Evolutionary conservation across 2,113 vertebrate species (phyloP), one percentile per base, ranked within the genome.

Genomic region (Rhinolophus sinicus): DNA sequence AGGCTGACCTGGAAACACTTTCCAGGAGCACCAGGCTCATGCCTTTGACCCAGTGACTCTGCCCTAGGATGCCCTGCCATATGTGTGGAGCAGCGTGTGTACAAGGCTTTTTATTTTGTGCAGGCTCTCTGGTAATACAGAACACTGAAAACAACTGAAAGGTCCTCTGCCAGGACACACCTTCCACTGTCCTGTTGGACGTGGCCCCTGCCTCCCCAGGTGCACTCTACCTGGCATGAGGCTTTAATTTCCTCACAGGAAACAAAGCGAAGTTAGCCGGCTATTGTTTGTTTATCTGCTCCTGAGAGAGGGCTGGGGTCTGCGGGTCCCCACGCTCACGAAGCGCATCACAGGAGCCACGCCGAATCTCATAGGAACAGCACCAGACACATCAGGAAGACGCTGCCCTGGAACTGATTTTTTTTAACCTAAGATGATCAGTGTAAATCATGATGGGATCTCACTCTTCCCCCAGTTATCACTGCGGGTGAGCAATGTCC

Each of bases 361-460:
- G 54, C 58, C 6, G 64, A 9, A 11, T 24, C 28, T 73, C 38
- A 5, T 3, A 0, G 84, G 35, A 16, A 22, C 14, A 5, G 69
- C 16, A 15, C 35, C 19, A 28, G 24, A 58, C 72, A 10, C 35
- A 12, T 22, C n/a, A 60, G 75, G 52, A 60, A 60, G 60, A n/a
- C 14, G 5, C 24, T 0, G 1, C 24, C 16, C 73, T 26, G 5
- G 44, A 35, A 13, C 5, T 0, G n/a, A 52, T 10, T 44, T 4
- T 13, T 13, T 60, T 69, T 67, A 72, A 54, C 33, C 18, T 38
- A 44, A 62, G 72, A 70, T 11, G 54, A 38, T n/a, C 40, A 10
- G 1, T 18, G 33, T 16, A 72, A 58, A 54, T 14, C 33, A 14
- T 10, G 50, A 58, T 3, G 3, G 6, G 16, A 8, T 2, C 80